A percentile compares a stretch with the other conserved stretches of the same genome.
These are phyloP conservation scores for Rotaria socialis DNA, from an alignment of 2,888 invertebrate species.

Conservation along the genomic window DNA sequence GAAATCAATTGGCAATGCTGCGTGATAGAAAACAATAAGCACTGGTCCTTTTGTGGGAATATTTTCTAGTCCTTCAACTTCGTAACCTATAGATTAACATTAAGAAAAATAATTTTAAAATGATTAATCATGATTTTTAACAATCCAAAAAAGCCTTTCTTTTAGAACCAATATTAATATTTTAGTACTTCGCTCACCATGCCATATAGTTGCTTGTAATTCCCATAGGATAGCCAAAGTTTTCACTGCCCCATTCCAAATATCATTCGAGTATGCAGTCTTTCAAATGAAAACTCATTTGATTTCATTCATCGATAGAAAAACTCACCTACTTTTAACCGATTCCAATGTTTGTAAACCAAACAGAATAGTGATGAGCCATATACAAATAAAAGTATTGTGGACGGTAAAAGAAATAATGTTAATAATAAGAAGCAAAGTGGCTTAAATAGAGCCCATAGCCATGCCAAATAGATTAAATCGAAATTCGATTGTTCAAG, in stretches of 20 bases:
- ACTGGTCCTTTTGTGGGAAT: slow-evolving; percentile 79
- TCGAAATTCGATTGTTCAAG: slow-evolving; percentile 11
- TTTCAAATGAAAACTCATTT: background rate
- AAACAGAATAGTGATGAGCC: slow-evolving; percentile 41
- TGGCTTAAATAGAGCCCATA: slow-evolving; percentile 41
- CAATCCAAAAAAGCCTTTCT: no score
- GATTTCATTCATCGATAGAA: no score
- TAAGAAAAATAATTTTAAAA: no score
- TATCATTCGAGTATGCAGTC: slow-evolving; percentile 41
- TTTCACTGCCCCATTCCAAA: slow-evolving; percentile 44
- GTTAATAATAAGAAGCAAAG: slow-evolving; percentile 34
- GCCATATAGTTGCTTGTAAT: slow-evolving; percentile 42
- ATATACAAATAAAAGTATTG: slow-evolving; percentile 38
- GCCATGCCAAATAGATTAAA: slow-evolving; percentile 43
- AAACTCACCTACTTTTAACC: slow-evolving; percentile 38
- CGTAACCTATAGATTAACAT: background rate
- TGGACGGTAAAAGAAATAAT: slow-evolving; percentile 39
- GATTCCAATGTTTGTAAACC: slow-evolving; percentile 44
- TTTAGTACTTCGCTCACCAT: background rate
- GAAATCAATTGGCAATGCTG: slow-evolving; percentile 88
- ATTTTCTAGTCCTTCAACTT: slow-evolving; percentile 77
- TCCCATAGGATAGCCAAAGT: slow-evolving; percentile 45
- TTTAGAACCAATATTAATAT: no score
- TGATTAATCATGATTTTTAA: no score
- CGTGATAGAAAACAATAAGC: slow-evolving; percentile 90